Evolutionary conservation across 2,113 vertebrate genomes (phyloP).

Genomic region (Poicephalus meyeri): DNA sequence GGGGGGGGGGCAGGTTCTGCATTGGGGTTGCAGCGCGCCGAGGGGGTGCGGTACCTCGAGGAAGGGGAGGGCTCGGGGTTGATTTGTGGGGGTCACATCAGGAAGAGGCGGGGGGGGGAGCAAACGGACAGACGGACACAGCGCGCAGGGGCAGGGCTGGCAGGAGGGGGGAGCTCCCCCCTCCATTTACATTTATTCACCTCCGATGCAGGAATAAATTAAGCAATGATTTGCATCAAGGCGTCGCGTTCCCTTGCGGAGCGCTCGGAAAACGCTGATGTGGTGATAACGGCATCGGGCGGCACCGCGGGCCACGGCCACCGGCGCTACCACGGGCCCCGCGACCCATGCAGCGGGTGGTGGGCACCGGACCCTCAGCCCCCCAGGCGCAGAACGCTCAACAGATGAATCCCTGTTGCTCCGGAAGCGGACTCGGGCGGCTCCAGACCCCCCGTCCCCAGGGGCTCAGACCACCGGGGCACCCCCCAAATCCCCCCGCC

Average conservation of each 20-base stretch:
- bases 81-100: no score
- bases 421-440: no score
- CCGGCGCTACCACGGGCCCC: no score
- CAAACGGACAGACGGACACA: background rate
- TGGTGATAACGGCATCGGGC: no score
- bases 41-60: background rate
- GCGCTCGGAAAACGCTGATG: background rate
- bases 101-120: no score
- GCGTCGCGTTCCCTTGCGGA: background rate
- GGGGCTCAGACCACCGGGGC: rapidly evolving
- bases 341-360: background rate
- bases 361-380: no score
- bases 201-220: background rate
- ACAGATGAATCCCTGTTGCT: background rate
- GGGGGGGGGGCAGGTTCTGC: no score
- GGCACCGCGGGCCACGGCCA: no score
- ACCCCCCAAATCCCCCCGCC: background rate
- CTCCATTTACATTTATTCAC: background rate
- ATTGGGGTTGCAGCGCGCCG: no score
- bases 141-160: background rate
- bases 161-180: no score
- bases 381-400: background rate
- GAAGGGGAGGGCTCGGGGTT: background rate
- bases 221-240: background rate
- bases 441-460: background rate